These are phyloP conservation scores for Drosophila atripex DNA, from an alignment of 2,888 invertebrate genomes.

Conservation along the genomic window DNA sequence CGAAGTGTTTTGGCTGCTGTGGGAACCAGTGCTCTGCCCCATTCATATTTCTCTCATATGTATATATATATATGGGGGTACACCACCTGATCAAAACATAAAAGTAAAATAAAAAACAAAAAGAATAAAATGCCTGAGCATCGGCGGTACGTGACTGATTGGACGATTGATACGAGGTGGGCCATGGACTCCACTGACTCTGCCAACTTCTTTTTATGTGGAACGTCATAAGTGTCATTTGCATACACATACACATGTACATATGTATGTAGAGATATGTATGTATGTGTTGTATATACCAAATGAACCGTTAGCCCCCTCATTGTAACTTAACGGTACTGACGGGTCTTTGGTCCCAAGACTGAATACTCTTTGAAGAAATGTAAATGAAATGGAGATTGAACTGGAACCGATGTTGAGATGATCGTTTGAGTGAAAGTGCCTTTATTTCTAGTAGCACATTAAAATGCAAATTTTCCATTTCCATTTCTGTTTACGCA, in stretches of 20 bases:
- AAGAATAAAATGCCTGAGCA: constrained; percentile 31
- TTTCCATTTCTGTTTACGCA: constrained; percentile 46
- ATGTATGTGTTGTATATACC: neutral
- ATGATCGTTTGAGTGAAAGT: constrained; percentile 59
- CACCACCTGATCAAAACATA: constrained; percentile 15
- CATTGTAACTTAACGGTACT: constrained; percentile 64
- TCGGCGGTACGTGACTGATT: constrained; percentile 41
- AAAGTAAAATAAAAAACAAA: constrained; percentile 30
- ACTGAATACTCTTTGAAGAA: neutral
- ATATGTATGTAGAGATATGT: too few relatives aligned
- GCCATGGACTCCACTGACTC: constrained; percentile 12
- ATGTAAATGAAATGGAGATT: constrained; percentile 14
- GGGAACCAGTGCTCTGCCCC: constrained; percentile 24
- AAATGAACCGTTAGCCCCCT: constrained; percentile 61
- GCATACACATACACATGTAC: constrained; percentile 22
- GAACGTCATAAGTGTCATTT: constrained; percentile 44
- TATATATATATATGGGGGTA: neutral
- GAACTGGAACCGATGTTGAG: constrained; percentile 4
- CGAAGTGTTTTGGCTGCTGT: constrained; percentile 39
- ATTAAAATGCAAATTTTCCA: constrained; percentile 63
- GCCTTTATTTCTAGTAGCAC: constrained; percentile 43
- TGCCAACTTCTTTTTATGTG: constrained; percentile 11
- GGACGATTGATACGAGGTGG: constrained; percentile 32
- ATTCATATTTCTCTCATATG: neutral
- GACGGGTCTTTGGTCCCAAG: neutral